A percentile compares a stretch with the other conserved stretches of the same genome.
phyloP scores from a whole-genome alignment of 1,140 invertebrate genomes.

The Brachionus paranguensis region DNA sequence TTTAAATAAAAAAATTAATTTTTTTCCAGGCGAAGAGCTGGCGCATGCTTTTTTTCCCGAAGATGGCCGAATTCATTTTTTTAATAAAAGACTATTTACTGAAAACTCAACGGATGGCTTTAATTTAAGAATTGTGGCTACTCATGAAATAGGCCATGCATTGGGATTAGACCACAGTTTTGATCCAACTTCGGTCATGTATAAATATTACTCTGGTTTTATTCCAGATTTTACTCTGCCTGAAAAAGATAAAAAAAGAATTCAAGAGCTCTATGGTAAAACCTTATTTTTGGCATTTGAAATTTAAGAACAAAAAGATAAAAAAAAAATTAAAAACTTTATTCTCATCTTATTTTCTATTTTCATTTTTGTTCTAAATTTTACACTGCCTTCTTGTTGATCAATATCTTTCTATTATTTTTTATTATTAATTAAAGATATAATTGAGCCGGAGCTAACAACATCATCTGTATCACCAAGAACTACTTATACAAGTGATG shows the following conservation, averaged over 20 bases:
- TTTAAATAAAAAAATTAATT: background rate
- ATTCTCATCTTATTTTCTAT: too few relatives aligned
- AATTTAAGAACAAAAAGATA: background rate
- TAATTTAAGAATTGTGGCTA: constrained; percentile 9
- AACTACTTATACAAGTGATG: background rate
- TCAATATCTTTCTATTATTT: too few relatives aligned
- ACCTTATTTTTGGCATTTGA: background rate
- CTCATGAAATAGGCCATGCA: constrained; percentile 50
- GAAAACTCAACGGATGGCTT: background rate
- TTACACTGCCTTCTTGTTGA: too few relatives aligned
- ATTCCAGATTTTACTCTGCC: constrained; percentile 44
- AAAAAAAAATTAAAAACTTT: background rate
- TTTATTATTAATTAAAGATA: background rate
- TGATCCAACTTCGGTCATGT: constrained; percentile 54
- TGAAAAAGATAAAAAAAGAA: constrained; percentile 46
- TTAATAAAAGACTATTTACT: background rate
- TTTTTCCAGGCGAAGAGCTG: background rate
- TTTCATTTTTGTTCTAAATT: too few relatives aligned
- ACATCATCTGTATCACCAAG: background rate
- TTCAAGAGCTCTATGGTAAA: constrained; percentile 48
- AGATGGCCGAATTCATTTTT: constrained; percentile 13
- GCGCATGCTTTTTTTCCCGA: background rate
- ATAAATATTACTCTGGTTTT: constrained; percentile 51
- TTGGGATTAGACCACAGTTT: constrained; percentile 55
- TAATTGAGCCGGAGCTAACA: background rate